phyloP scores from a whole-genome alignment of 2,113 vertebrate genomes.

The Addax nasomaculatus region DNA sequence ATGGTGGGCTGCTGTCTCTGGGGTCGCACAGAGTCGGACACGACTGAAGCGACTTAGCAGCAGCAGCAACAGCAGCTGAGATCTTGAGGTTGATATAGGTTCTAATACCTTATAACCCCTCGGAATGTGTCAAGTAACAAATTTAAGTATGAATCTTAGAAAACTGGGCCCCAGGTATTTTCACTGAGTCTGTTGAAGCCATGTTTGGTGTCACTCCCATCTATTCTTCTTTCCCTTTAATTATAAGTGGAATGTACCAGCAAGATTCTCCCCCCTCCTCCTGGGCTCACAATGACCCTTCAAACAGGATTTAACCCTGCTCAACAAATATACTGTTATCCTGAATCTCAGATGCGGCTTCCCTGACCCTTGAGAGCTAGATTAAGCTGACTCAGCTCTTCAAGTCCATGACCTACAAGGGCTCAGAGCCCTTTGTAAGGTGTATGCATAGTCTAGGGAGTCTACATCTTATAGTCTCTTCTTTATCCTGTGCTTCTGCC shows the following conservation, averaged over 20 bases:
- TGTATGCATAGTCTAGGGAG: neutral
- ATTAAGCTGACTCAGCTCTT: neutral
- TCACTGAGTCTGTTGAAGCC: neutral
- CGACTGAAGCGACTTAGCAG: too few species aligned
- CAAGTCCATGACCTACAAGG: neutral
- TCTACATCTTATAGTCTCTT: neutral
- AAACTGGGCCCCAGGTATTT: neutral
- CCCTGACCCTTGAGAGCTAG: neutral
- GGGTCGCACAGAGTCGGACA: too few species aligned
- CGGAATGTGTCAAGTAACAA: neutral
- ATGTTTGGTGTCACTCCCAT: neutral
- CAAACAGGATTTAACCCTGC: neutral
- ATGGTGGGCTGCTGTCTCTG: too few species aligned
- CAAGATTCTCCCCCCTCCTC: neutral
- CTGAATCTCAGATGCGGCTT: neutral
- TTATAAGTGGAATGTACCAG: neutral
- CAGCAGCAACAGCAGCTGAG: neutral
- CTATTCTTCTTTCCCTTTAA: neutral
- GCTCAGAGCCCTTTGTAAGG: neutral
- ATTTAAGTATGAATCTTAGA: neutral
- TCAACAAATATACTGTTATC: neutral
- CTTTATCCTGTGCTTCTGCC: neutral
- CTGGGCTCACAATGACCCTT: neutral
- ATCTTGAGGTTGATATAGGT: neutral
- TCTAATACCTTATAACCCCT: neutral